Conservation (phyloP, 2,113 vertebrate genomes). For the Varanus salvator region DNA sequence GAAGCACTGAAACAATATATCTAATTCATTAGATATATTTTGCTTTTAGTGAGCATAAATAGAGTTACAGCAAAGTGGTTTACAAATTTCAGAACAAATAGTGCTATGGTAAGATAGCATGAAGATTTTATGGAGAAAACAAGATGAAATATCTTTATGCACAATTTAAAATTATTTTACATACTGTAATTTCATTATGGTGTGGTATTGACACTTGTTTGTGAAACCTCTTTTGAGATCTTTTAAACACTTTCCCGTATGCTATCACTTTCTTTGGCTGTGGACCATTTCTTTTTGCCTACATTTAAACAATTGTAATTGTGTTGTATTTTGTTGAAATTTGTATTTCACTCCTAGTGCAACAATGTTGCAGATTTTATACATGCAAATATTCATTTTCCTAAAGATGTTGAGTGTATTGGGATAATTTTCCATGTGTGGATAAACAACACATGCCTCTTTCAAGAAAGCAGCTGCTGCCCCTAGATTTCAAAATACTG, state of each 20-base stretch:
- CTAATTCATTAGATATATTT: neutral
- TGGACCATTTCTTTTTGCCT: constrained; percentile 5
- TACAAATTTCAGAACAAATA: neutral
- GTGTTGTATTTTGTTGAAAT: constrained; percentile 11
- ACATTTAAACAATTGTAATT: neutral
- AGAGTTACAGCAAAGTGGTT: neutral
- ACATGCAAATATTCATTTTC: neutral
- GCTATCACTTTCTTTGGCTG: neutral
- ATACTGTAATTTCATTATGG: neutral
- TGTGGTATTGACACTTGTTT: neutral
- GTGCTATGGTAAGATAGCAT: neutral
- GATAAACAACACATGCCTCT: neutral
- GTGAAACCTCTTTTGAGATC: neutral
- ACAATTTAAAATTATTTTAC: neutral
- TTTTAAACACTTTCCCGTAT: neutral
- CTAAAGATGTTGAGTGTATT: neutral
- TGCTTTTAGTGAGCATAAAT: neutral
- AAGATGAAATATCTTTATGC: neutral
- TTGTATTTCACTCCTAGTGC: neutral
- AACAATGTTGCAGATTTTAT: neutral
- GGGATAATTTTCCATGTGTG: neutral
- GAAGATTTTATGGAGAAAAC: neutral
- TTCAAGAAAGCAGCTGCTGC: neutral
- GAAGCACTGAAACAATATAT: neutral
- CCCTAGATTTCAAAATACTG: neutral